Base-by-base conservation (phyloP, 2,888 invertebrate genomes). In the Melieria crassipennis region DNA sequence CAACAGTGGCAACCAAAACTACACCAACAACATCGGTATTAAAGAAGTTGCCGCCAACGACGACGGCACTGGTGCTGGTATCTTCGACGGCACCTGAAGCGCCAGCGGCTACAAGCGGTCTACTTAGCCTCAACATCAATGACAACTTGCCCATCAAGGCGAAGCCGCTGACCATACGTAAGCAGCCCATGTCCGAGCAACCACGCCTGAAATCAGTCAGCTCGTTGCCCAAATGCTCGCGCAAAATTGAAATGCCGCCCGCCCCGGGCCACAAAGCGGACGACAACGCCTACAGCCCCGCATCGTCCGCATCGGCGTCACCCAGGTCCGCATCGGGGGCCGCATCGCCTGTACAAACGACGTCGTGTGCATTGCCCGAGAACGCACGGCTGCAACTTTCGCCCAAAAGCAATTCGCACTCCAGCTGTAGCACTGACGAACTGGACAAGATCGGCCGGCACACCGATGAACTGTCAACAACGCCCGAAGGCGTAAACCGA, bases 121-220 rank as follows among this genome's bases (percentile, higher is more conserved):
- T 82, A 63, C 84, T 83, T 63, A 82, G 79, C 73, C 79, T 79
- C 79, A 86, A 87, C 74, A 85, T 87, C 71, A 86, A 87, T 16
- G 88, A 88, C 75, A 87, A 87, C 76, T 84, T 88, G 77, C 88
- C 88, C 52, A 92, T 95, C 76, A 95, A 95, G 88, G 94, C 95
- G 1, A 92, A 94, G 78, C 95, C 95, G 0, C 85, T 95, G 74
- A 94, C 94, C 61, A 92, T 95, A 75, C 91, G 94, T 86, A 95
- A 95, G 85, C 93, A 93, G 78, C 92, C 92, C n/a, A 86, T 93
- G 58, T 91, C 92, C 78, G 94, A 94, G 82, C 94, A 94, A 79
- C 94, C 94, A 4, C 92, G 93, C 80, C 87, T 94, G 65, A 89
- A 93, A 84, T 90, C 89, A 70, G 88, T 88, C 73, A 89, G 66